phyloP scores from a whole-genome alignment of 2,888 invertebrate genomes.

The Paralinhomoeus sp. region DNA sequence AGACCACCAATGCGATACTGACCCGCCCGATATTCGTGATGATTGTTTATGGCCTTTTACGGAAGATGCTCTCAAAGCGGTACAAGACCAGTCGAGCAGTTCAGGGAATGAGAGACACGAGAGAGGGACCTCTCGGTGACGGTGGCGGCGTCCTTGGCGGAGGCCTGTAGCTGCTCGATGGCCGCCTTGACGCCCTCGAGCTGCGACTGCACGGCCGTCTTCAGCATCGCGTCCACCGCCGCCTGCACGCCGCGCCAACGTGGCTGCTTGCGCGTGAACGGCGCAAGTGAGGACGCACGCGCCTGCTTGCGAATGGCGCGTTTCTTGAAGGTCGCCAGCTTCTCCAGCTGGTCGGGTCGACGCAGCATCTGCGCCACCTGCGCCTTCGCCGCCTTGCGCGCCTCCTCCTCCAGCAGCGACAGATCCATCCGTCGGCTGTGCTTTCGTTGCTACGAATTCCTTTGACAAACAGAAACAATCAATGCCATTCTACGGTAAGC shows the following conservation, averaged over 20 bases:
- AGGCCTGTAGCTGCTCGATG: slow-evolving; percentile 61
- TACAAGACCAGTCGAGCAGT: too few species aligned
- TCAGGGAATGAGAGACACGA: too few species aligned
- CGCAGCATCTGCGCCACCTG: slow-evolving; percentile 18
- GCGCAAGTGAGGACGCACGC: slow-evolving; percentile 1
- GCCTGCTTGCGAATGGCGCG: slow-evolving; percentile 34
- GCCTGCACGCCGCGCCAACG: slow-evolving; percentile 39
- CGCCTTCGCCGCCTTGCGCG: slow-evolving; percentile 12
- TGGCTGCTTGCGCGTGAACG: too few species aligned
- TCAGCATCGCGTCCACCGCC: slow-evolving; percentile 74
- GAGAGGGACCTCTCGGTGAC: slow-evolving; percentile 37
- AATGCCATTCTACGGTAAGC: too few species aligned
- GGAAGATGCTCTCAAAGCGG: too few species aligned
- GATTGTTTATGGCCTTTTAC: too few species aligned
- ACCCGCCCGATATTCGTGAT: too few species aligned
- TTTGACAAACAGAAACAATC: too few species aligned
- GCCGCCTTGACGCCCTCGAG: slow-evolving; percentile 85
- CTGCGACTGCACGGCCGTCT: slow-evolving; percentile 95
- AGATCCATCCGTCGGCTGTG: not conserved
- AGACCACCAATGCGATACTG: too few species aligned
- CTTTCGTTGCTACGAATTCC: too few species aligned
- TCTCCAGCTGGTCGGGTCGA: slow-evolving; percentile 72
- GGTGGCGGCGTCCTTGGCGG: slow-evolving; percentile 52
- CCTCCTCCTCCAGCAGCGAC: slow-evolving; percentile 9
- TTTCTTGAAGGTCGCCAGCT: slow-evolving; percentile 36